Evolutionary conservation across 2,113 vertebrate genomes (phyloP).

Genomic region (Cryptotis parvus): DNA sequence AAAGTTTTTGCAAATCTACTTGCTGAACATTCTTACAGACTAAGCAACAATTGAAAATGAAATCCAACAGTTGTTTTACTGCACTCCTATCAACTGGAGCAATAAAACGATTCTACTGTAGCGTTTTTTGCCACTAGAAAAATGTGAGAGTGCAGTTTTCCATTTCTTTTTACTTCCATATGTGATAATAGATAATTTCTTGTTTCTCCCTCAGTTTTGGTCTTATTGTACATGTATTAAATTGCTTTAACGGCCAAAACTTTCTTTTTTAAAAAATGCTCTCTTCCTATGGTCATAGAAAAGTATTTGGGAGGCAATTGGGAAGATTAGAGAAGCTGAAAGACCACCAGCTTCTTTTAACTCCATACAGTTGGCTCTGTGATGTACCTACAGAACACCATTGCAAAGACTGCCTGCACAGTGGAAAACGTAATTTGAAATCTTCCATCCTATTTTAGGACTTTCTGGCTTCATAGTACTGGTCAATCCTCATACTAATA

Average conservation of each 20-base stretch:
- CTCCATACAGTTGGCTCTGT: neutral
- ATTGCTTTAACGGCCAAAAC: conserved; percentile 24
- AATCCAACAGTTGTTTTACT: conserved; percentile 78
- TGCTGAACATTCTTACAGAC: conserved; percentile 73
- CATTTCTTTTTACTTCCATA: conserved; percentile 53
- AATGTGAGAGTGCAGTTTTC: neutral
- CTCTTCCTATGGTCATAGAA: neutral
- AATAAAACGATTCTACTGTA: conserved; percentile 44
- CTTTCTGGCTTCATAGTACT: neutral
- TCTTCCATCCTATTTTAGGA: neutral
- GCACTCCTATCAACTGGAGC: conserved; percentile 52
- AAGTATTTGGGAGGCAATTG: neutral
- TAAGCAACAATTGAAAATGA: conserved; percentile 74
- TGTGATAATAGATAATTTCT: conserved; percentile 52
- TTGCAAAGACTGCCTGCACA: neutral
- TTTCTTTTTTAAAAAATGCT: conserved; percentile 31
- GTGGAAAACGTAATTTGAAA: neutral
- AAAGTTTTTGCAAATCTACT: conserved; percentile 71
- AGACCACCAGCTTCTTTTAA: neutral
- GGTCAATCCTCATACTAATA: neutral
- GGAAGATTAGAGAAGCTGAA: too few relatives aligned
- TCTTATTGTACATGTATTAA: neutral
- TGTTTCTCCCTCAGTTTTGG: neutral
- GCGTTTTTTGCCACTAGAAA: conserved; percentile 21
- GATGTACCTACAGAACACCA: neutral